Percentiles rank a stretch among this genome's conserved stretches.
Conservation (phyloP, 2,888 invertebrate species). For the Limnephilus lunatus region DNA sequence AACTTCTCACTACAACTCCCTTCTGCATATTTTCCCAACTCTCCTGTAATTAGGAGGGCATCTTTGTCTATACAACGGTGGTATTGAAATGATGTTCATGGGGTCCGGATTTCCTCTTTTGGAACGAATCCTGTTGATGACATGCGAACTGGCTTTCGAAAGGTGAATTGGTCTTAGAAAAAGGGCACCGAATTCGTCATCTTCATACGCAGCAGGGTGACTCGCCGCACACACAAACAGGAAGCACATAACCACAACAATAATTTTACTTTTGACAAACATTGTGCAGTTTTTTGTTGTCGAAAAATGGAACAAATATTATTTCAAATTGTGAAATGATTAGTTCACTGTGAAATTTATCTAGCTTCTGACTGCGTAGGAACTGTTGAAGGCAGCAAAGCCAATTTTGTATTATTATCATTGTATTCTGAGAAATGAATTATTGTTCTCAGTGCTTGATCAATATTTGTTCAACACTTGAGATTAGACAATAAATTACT, state of each 20-base stretch:
- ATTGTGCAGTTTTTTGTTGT: not conserved
- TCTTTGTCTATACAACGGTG: not conserved
- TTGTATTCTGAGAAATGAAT: not conserved
- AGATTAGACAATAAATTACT: slow-evolving; percentile 2
- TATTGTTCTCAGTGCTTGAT: not conserved
- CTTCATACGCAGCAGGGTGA: not conserved
- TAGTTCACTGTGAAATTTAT: not conserved
- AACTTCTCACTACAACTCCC: slow-evolving; percentile 5
- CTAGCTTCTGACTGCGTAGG: not conserved
- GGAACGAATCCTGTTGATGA: slow-evolving; percentile 5
- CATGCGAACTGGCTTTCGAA: slow-evolving; percentile 6
- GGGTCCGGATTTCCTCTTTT: slow-evolving; percentile 14
- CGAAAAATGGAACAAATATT: not conserved
- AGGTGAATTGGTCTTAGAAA: slow-evolving; percentile 43
- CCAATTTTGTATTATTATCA: not conserved
- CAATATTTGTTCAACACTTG: not conserved
- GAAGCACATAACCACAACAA: not conserved
- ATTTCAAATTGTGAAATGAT: not conserved
- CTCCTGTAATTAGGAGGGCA: not conserved
- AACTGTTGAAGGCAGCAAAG: not conserved
- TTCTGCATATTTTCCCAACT: slow-evolving; percentile 22
- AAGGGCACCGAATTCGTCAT: not conserved
- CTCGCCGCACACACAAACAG: not conserved
- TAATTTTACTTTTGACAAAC: not conserved
- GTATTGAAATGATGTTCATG: slow-evolving; percentile 5